A percentile compares a stretch with the other conserved stretches of the same genome.
These are phyloP conservation scores for Halichoeres trimaculatus DNA, from an alignment of 2,113 vertebrate species.

Conservation along the genomic window DNA sequence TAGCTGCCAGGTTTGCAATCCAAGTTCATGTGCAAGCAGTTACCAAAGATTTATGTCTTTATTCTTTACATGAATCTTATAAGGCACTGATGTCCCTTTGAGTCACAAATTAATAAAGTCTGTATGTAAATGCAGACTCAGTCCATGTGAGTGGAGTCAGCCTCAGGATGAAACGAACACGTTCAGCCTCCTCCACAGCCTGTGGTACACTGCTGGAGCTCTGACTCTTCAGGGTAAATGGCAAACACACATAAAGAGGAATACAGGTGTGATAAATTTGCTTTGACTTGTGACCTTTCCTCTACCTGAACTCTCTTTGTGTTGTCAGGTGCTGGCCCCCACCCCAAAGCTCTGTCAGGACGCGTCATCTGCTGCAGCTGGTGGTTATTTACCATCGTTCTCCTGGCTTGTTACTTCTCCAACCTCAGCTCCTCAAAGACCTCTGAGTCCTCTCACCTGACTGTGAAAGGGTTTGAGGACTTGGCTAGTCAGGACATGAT, in stretches of 20 bases:
- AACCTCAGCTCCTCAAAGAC: slow-evolving; percentile 83
- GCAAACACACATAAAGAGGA: background rate
- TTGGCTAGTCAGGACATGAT: slow-evolving; percentile 87
- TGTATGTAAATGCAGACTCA: slow-evolving; percentile 80
- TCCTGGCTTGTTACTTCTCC: slow-evolving; percentile 89
- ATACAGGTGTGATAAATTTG: background rate
- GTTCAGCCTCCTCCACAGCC: slow-evolving; percentile 87
- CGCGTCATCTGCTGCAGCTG: slow-evolving; percentile 86
- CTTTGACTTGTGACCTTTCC: background rate
- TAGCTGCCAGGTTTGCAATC: slow-evolving; percentile 84
- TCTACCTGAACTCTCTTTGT: background rate
- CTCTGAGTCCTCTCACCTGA: slow-evolving; percentile 75
- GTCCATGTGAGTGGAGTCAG: slow-evolving; percentile 89
- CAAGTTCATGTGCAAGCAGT: background rate
- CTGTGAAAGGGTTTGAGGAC: slow-evolving; percentile 88
- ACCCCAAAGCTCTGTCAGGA: slow-evolving; percentile 86
- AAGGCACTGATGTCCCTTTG: slow-evolving; percentile 7
- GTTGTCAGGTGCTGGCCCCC: slow-evolving; percentile 85
- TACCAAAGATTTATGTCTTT: background rate
- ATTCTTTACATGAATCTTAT: background rate
- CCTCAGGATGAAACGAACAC: slow-evolving; percentile 84
- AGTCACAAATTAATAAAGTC: slow-evolving; percentile 12
- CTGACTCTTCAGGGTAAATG: slow-evolving; percentile 88
- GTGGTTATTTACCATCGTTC: slow-evolving; percentile 88
- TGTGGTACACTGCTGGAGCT: slow-evolving; percentile 89